These are phyloP conservation scores for Pyrocephalus nanus DNA, from an alignment of 2,797 vertebrate species.

Conservation along the genomic window DNA sequence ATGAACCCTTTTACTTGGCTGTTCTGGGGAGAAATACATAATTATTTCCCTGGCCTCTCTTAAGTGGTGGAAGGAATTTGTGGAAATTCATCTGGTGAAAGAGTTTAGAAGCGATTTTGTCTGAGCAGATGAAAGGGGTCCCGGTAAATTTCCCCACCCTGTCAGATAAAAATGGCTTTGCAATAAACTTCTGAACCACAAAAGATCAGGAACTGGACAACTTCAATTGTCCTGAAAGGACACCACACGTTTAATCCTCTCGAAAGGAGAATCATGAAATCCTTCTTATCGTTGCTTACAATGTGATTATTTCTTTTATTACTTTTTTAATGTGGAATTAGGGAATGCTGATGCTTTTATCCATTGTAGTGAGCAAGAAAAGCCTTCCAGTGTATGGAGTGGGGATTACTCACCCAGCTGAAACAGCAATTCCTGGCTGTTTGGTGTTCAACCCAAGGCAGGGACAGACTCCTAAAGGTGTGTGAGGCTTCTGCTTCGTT, in stretches of 20 bases:
- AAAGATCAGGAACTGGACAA: slow-evolving; percentile 28
- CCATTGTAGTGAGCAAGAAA: neutral
- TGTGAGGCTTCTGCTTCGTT: neutral
- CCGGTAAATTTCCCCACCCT: slow-evolving; percentile 32
- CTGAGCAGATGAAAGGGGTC: slow-evolving; percentile 31
- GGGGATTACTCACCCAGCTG: neutral
- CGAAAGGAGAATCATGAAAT: neutral
- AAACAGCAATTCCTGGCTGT: neutral
- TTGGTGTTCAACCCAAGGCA: neutral
- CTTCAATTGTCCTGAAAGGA: neutral
- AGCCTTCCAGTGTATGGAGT: neutral
- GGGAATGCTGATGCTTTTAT: neutral
- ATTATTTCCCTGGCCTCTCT: neutral
- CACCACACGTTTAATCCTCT: neutral
- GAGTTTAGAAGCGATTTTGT: neutral
- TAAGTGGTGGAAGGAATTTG: neutral
- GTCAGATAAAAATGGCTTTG: slow-evolving; percentile 47
- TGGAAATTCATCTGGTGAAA: neutral
- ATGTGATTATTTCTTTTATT: neutral
- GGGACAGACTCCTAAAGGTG: neutral
- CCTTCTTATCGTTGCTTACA: slow-evolving; percentile 8
- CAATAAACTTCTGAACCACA: neutral
- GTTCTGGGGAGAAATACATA: neutral
- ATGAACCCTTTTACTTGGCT: neutral
- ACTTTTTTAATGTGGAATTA: neutral